Conservation (phyloP, 1,140 invertebrate genomes). For the Drosophila bifasciata region DNA sequence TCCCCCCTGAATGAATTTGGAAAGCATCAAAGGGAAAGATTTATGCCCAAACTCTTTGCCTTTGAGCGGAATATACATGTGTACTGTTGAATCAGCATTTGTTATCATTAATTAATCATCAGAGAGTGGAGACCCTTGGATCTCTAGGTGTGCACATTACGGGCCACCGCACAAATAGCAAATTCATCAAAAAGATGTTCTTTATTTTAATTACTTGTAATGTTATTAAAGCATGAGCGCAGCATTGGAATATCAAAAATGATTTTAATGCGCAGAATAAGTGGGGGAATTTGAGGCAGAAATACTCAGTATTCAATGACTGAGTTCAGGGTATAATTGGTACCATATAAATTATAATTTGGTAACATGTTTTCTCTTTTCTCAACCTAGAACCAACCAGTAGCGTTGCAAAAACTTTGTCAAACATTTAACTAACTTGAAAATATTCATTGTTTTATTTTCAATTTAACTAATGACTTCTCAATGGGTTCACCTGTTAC, state of each 20-base stretch:
- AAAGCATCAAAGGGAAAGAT: slow-evolving; percentile 13
- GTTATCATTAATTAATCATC: slow-evolving; percentile 62
- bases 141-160: slow-evolving; percentile 41
- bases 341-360: too few species aligned
- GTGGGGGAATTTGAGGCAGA: neutral
- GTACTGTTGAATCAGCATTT: slow-evolving; percentile 12
- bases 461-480: too few species aligned
- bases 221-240: slow-evolving; percentile 28
- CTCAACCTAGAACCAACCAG: too few species aligned
- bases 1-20: slow-evolving; percentile 20
- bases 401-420: too few species aligned
- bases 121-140: slow-evolving; percentile 12
- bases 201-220: slow-evolving; percentile 71
- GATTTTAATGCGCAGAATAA: slow-evolving; percentile 19
- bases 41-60: slow-evolving; percentile 3
- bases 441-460: too few species aligned
- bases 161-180: slow-evolving; percentile 33
- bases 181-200: slow-evolving; percentile 47
- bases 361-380: too few species aligned
- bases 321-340: too few species aligned
- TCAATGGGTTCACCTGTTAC: too few species aligned
- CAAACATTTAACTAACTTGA: too few species aligned
- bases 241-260: slow-evolving; percentile 9
- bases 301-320: neutral
- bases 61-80: slow-evolving; percentile 9